phyloP scores from a whole-genome alignment of 2,113 vertebrate genomes.

The Cervus canadensis region DNA sequence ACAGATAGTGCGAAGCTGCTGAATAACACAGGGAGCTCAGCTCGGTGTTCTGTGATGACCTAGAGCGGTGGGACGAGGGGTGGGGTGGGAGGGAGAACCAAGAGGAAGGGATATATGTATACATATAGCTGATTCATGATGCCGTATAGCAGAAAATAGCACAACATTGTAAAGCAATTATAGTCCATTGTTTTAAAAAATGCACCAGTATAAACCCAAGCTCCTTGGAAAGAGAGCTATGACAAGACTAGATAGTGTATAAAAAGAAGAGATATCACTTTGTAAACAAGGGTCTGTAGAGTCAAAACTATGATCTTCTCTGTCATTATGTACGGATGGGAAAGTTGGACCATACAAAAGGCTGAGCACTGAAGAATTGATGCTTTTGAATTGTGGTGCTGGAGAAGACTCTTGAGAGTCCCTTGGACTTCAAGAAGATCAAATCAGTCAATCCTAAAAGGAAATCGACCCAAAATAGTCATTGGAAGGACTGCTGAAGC shows the following conservation, averaged over 20 bases:
- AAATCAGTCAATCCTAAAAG: not conserved
- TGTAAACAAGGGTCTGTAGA: not conserved
- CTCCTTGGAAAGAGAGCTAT: not conserved
- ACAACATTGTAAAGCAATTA: not conserved
- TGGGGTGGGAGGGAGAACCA: not conserved
- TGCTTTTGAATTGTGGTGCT: not conserved
- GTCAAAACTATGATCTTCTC: not conserved
- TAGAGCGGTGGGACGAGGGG: not conserved
- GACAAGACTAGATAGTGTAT: not conserved
- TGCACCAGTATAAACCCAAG: not conserved
- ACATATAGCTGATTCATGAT: rapidly evolving
- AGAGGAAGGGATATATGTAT: not conserved
- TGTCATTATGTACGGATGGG: rapidly evolving
- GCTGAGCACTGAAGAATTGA: rapidly evolving
- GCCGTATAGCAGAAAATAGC: not conserved
- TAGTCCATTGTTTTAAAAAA: not conserved
- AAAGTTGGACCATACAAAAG: not conserved
- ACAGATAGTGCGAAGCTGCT: not conserved
- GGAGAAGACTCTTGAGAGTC: not conserved
- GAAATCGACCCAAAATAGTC: not conserved
- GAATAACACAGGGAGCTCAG: not conserved
- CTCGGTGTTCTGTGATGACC: not conserved
- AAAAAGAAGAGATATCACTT: not conserved
- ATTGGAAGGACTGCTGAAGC: not conserved
- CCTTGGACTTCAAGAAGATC: not conserved